Percentiles rank a stretch among this genome's conserved stretches.
These are phyloP conservation scores for Platycercus adscitus DNA, from an alignment of 2,113 vertebrate species.

Conservation along the genomic window DNA sequence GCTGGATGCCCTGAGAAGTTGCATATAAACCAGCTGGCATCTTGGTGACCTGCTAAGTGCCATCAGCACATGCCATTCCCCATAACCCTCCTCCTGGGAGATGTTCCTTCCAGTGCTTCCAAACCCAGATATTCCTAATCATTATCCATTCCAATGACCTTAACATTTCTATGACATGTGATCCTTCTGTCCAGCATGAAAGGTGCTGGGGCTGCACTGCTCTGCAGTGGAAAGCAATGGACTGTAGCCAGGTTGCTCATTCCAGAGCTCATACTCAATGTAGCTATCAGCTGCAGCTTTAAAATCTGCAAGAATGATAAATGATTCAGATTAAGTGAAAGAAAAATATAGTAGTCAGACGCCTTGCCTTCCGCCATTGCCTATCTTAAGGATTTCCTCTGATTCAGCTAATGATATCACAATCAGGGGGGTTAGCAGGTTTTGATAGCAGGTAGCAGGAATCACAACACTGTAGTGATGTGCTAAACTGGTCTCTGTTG, in stretches of 20 bases:
- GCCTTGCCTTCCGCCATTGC: background rate
- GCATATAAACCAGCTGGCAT: background rate
- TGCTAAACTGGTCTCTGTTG: background rate
- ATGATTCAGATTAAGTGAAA: background rate
- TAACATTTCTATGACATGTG: background rate
- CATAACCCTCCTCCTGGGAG: background rate
- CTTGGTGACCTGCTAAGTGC: background rate
- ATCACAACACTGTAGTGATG: background rate
- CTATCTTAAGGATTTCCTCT: background rate
- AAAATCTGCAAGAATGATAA: background rate
- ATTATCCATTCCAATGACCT: background rate
- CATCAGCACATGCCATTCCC: background rate
- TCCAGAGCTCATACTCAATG: background rate
- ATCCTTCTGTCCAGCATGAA: background rate
- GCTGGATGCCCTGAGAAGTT: background rate
- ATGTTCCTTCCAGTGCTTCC: background rate
- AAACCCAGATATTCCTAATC: background rate
- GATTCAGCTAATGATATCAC: background rate
- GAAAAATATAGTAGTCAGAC: background rate
- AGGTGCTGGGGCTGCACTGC: background rate
- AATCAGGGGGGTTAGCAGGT: background rate
- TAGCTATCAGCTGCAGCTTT: background rate
- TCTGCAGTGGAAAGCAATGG: background rate
- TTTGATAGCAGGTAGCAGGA: background rate
- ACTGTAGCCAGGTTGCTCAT: background rate